Evolutionary conservation across 2,113 vertebrate genomes (phyloP), one percentile per base, ranked within the genome.

Genomic region (Dissostichus mawsoni): DNA sequence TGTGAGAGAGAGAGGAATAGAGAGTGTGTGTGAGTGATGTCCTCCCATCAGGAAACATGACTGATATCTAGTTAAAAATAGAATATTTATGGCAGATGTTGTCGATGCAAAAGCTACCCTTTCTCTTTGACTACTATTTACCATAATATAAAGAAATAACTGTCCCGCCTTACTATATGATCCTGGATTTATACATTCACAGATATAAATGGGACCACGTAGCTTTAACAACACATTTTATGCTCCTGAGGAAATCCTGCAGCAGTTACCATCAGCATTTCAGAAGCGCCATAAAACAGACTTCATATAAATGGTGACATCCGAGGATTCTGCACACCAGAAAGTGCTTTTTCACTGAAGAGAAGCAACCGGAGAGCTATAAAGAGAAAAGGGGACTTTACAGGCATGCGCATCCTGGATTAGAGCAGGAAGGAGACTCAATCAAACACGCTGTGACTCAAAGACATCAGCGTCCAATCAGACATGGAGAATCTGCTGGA

Each of bases 261-360:
- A 65, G 82, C 63, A 25, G 74, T 75, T 74, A 65, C 41, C 59
- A 63, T 77, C 72, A 80, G 75, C 47, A 36, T 67, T 72, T 63
- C 20, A 45, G 65, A 29, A 12, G 52, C 9, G 1, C 50, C 59
- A 59, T 85, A 69, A 82, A 85, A 69, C 3, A 44, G 11, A 70
- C 67, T 48, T 51, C 11, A 67, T n/a, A 63, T 71, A 71, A 79
- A 74, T 76, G n/a, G 41, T 55, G 61, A 78, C 57, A 53, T 41
- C 0, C 7, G 29, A 18, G 25, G 69, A 78, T 58, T 67, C 57
- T 69, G 63, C 63, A 18, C 18, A 29, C 41, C 16, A 69, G 14
- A 11, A 59, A 72, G 55, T 69, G 56, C 50, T 62, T 48, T 69
- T 79, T 53, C 36, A 41, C 36, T 8, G 52, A 36, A 17, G 53